Conservation (phyloP, 2,113 vertebrate species). For the Nipponia nippon region DNA sequence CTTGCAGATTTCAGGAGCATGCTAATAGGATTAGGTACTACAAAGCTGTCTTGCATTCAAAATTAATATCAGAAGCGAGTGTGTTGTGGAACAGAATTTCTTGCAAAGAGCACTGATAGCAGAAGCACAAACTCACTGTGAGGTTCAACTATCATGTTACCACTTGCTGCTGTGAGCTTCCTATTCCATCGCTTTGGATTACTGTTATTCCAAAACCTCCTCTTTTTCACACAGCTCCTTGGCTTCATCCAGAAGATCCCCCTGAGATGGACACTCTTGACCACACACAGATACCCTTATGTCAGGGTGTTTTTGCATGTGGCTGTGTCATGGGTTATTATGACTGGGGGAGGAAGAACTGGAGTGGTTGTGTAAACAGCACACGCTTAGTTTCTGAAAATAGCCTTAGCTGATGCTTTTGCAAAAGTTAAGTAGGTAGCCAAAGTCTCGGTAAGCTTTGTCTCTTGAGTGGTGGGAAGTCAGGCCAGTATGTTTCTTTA, state of each 20-base stretch:
- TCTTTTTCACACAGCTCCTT: background rate
- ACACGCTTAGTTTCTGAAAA: accelerated
- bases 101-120: background rate
- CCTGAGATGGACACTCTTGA: background rate
- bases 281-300: background rate
- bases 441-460: background rate
- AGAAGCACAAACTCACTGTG: background rate
- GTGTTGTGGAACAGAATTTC: background rate
- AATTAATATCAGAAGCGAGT: background rate
- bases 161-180: background rate
- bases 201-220: background rate
- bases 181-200: background rate
- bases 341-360: background rate
- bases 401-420: background rate
- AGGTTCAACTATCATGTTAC: background rate
- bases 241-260: background rate
- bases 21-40: conserved; percentile 37
- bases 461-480: background rate
- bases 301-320: too few species aligned
- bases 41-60: conserved; percentile 10
- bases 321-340: background rate
- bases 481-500: background rate
- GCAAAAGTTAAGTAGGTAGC: background rate
- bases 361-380: background rate
- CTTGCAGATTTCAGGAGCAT: conserved; percentile 20